Percentiles rank a stretch among this genome's conserved stretches.
Evolutionary conservation across 2,113 vertebrate species (phyloP).

Genomic region (Scophthalmus maximus): DNA sequence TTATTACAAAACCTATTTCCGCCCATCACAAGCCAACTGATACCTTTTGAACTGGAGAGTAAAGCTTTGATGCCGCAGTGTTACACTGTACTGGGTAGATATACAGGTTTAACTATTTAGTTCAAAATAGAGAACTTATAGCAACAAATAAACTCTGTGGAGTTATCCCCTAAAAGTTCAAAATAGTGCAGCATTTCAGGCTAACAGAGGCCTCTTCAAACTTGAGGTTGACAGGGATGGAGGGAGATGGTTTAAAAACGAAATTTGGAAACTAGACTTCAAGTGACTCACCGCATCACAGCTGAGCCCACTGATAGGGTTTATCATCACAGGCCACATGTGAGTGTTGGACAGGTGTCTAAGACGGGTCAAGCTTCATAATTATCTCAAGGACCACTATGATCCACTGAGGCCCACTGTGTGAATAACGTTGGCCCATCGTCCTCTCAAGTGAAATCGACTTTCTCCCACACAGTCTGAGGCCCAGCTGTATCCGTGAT

Average conservation of each 20-base stretch:
- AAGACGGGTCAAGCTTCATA: conserved; percentile 39
- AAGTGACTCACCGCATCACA: background rate
- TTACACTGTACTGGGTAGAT: background rate
- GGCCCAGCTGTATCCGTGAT: conserved; percentile 11
- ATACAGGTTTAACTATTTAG: conserved; percentile 17
- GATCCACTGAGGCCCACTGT: background rate
- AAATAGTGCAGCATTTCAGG: background rate
- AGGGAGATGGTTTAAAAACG: no score
- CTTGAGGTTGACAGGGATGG: conserved; percentile 3
- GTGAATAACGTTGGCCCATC: background rate
- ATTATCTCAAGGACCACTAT: conserved; percentile 54
- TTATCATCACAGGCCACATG: conserved; percentile 29
- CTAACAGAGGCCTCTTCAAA: background rate
- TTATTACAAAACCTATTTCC: conserved; percentile 51
- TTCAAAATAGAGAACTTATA: conserved; percentile 12
- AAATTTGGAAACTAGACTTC: no score
- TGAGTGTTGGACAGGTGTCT: conserved; percentile 47
- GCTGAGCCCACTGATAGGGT: conserved; percentile 13
- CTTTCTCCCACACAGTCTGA: background rate
- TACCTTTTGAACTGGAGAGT: conserved; percentile 41
- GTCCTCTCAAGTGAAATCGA: conserved; percentile 39
- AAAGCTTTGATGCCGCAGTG: background rate
- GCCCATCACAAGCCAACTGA: conserved; percentile 31
- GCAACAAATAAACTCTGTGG: conserved; percentile 3
- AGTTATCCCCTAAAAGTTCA: background rate